Percentiles rank a stretch among this genome's conserved stretches.
Evolutionary conservation across 2,888 invertebrate species (phyloP).

Genomic region (Megastigmus dorsalis): DNA sequence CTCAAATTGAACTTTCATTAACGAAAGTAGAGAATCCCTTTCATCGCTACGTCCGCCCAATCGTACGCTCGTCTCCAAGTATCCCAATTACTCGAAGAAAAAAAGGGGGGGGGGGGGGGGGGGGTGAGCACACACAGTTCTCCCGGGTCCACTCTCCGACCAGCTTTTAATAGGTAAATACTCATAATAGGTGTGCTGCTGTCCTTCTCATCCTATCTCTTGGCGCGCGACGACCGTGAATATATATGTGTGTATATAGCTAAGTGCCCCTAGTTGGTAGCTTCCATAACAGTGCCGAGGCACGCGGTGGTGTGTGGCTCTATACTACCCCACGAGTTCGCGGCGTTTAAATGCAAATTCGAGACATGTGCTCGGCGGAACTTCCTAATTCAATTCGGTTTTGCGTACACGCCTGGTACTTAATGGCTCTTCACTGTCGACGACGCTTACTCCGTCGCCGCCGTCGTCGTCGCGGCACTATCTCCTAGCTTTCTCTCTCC

Average conservation of each 20-base stretch:
- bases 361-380: slow-evolving; percentile 65
- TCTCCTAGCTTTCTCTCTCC: background rate
- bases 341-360: slow-evolving; percentile 66
- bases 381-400: slow-evolving; percentile 70
- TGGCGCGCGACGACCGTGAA: no score
- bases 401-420: slow-evolving; percentile 61
- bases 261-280: slow-evolving; percentile 19
- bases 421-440: slow-evolving; percentile 54
- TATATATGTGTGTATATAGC: background rate
- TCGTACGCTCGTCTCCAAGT: background rate
- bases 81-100: slow-evolving; percentile 28
- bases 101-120: no score
- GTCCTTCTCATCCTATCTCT: no score
- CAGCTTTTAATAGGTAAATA: slow-evolving; percentile 34
- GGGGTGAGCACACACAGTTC: no score
- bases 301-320: no score
- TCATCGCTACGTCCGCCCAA: background rate
- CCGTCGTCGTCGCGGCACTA: background rate
- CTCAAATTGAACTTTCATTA: slow-evolving; percentile 1
- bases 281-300: slow-evolving; percentile 6
- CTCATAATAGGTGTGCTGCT: background rate
- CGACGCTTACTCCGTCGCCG: slow-evolving; percentile 27
- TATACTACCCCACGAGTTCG: slow-evolving; percentile 50
- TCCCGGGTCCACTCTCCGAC: no score
- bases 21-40: slow-evolving; percentile 7